Percentiles rank a stretch among this genome's conserved stretches.
These are phyloP conservation scores for Agonum fuliginosum DNA, from an alignment of 2,888 invertebrate genomes.

Conservation along the genomic window DNA sequence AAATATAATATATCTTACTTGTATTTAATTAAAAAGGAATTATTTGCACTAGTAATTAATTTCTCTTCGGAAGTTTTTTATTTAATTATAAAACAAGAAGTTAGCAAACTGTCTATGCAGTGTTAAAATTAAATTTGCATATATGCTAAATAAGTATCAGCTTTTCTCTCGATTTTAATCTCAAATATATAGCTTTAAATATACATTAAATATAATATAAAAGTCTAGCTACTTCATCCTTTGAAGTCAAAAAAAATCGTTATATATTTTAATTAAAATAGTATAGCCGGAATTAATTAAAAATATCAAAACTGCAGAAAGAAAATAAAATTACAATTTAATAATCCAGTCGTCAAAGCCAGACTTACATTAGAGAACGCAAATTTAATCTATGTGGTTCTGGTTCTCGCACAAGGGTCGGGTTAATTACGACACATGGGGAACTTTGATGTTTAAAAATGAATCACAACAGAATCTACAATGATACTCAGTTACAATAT, in stretches of 20 bases:
- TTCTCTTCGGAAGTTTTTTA: slow-evolving; percentile 38
- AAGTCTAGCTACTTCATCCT: not conserved
- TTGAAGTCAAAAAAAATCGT: not conserved
- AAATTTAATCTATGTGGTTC: slow-evolving; percentile 5
- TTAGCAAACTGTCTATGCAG: not conserved
- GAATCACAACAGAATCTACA: too few relatives aligned
- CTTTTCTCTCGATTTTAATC: not conserved
- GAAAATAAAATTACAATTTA: not conserved
- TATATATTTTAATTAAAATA: too few relatives aligned
- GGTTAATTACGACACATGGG: too few relatives aligned
- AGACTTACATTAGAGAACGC: not conserved
- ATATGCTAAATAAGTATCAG: slow-evolving; percentile 26
- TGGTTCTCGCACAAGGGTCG: not conserved
- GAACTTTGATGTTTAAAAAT: too few relatives aligned
- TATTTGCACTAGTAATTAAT: slow-evolving; percentile 42
- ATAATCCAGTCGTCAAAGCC: not conserved
- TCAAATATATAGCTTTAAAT: not conserved
- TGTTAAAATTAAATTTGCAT: slow-evolving; percentile 33
- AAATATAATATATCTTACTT: too few relatives aligned
- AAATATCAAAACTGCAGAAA: not conserved
- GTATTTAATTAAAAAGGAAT: slow-evolving; percentile 47
- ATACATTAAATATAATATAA: not conserved
- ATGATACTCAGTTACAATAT: too few relatives aligned
- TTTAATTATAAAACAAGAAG: slow-evolving; percentile 32
- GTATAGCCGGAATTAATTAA: not conserved